These are phyloP conservation scores for Vanessa cardui DNA, from an alignment of 2,888 invertebrate species.

Conservation along the genomic window DNA sequence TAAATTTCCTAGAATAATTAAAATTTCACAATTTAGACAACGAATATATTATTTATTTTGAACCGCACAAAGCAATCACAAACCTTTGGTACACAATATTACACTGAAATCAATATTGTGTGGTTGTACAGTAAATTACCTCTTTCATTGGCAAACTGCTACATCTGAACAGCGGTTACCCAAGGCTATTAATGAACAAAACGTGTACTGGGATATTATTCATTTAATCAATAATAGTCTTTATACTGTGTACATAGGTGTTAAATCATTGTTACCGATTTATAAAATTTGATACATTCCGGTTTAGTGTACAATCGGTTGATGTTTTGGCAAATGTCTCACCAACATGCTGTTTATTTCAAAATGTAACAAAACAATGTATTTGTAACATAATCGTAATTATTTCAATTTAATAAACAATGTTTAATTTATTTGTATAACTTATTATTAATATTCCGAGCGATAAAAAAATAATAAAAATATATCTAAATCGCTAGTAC, in stretches of 20 bases:
- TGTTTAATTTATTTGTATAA: too few species aligned
- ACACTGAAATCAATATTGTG: constrained; percentile 17
- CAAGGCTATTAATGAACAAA: constrained; percentile 21
- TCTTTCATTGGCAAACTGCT: constrained; percentile 28
- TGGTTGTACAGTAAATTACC: constrained; percentile 28
- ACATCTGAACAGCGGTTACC: constrained; percentile 30
- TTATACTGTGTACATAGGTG: not conserved
- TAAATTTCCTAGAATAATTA: too few species aligned
- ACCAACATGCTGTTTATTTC: not conserved
- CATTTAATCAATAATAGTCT: not conserved
- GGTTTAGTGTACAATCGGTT: not conserved
- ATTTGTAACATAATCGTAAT: too few species aligned
- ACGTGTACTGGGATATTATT: constrained; percentile 6
- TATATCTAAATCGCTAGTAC: too few species aligned
- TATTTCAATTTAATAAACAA: too few species aligned
- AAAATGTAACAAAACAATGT: too few species aligned
- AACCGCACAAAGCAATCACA: constrained; percentile 21
- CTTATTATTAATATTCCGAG: too few species aligned
- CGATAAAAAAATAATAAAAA: too few species aligned
- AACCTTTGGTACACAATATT: constrained; percentile 9
- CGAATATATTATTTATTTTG: not conserved
- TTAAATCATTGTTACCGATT: not conserved
- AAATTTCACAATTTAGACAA: not conserved
- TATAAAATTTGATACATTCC: not conserved
- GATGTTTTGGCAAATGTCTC: not conserved